A percentile compares a stretch with the other conserved stretches of the same genome.
These are phyloP conservation scores for Nesogale talazaci DNA, from an alignment of 2,113 vertebrate species.

Conservation along the genomic window DNA sequence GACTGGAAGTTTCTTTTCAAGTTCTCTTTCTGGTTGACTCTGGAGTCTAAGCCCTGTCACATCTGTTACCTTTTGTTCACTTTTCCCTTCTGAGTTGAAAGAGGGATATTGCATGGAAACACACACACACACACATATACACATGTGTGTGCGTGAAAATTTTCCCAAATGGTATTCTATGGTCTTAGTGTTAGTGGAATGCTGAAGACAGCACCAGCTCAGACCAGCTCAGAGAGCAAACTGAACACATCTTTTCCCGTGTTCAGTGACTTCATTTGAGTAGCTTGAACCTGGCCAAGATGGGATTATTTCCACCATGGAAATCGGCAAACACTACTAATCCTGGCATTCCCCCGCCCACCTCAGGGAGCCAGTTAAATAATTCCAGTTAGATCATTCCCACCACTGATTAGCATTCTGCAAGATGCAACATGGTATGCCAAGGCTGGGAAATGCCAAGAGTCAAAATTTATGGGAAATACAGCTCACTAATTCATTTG, in stretches of 20 bases:
- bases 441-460: background rate
- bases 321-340: constrained; percentile 29
- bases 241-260: background rate
- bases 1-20: background rate
- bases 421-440: background rate
- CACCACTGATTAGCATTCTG: background rate
- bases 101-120: background rate
- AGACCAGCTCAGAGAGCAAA: background rate
- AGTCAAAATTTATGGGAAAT: constrained; percentile 25
- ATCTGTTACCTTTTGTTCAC: background rate
- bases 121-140: background rate
- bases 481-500: background rate
- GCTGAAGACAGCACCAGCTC: background rate
- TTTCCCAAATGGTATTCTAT: background rate
- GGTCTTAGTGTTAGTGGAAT: background rate
- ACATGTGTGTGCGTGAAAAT: no score
- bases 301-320: background rate
- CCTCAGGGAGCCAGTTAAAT: background rate
- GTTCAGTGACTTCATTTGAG: background rate
- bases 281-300: background rate
- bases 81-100: background rate
- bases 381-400: background rate
- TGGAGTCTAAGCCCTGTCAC: background rate
- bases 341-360: background rate
- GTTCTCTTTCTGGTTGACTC: background rate